Conservation (phyloP, 1,140 invertebrate species). For the Lepidurus couesii region DNA sequence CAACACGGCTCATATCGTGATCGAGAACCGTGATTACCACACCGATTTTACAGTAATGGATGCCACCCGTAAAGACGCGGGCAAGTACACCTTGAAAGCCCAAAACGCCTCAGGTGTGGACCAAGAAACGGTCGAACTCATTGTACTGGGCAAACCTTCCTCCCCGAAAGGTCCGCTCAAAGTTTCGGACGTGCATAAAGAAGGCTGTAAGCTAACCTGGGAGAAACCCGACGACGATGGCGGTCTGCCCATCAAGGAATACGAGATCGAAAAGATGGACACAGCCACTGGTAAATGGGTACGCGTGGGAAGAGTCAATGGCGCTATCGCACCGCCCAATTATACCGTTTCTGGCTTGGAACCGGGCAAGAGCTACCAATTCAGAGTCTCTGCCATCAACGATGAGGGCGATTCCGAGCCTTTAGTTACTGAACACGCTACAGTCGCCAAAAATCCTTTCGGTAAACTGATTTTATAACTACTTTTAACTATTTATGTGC, state of each 20-base stretch:
- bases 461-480: slow-evolving; percentile 54
- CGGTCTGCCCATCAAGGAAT: slow-evolving; percentile 85
- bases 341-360: slow-evolving; percentile 85
- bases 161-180: slow-evolving; percentile 82
- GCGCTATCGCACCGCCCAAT: slow-evolving; percentile 65
- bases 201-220: slow-evolving; percentile 81
- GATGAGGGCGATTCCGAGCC: slow-evolving; percentile 94
- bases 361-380: slow-evolving; percentile 90
- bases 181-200: slow-evolving; percentile 77
- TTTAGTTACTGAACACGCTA: slow-evolving; percentile 71
- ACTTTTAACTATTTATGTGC: neutral
- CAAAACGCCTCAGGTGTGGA: slow-evolving; percentile 87
- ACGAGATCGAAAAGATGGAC: slow-evolving; percentile 92
- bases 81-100: slow-evolving; percentile 80
- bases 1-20: slow-evolving; percentile 75
- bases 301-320: slow-evolving; percentile 69
- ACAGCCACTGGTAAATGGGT: slow-evolving; percentile 82
- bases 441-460: slow-evolving; percentile 93
- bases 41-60: slow-evolving; percentile 80
- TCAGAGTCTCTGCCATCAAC: slow-evolving; percentile 91
- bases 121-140: slow-evolving; percentile 80
- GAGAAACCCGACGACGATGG: slow-evolving; percentile 89
- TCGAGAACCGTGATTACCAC: slow-evolving; percentile 85
- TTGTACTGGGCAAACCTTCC: slow-evolving; percentile 75
- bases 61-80: slow-evolving; percentile 78